Conservation (phyloP, 2,797 vertebrate genomes). For the Sebastiscus albofasciatus region DNA sequence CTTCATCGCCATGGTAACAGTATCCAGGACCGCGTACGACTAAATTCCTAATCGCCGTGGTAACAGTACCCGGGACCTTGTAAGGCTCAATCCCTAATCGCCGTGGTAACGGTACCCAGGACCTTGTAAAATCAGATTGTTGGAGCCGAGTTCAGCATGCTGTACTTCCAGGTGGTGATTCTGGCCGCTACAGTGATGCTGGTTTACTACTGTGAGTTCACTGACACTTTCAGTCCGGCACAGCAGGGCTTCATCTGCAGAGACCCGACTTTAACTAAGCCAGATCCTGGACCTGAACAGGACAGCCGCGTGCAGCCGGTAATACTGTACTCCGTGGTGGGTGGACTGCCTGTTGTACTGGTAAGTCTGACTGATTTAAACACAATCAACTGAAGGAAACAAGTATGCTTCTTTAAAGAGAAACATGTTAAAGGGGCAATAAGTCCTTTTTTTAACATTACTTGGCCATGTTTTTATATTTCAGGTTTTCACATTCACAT, state of each 20-base stretch:
- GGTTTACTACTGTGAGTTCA: slow-evolving; percentile 94
- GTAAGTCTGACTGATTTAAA: slow-evolving; percentile 77
- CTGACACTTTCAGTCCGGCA: slow-evolving; percentile 91
- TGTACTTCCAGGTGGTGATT: slow-evolving; percentile 91
- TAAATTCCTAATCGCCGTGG: not conserved
- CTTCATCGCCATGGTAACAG: not conserved
- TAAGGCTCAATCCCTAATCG: no score
- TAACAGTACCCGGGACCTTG: not conserved
- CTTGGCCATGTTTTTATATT: not conserved
- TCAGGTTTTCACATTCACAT: not conserved
- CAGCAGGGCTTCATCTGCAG: slow-evolving; percentile 93
- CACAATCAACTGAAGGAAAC: not conserved
- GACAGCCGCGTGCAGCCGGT: slow-evolving; percentile 88
- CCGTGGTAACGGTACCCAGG: not conserved
- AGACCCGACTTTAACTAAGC: slow-evolving; percentile 88
- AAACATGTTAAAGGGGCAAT: not conserved
- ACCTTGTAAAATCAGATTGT: not conserved
- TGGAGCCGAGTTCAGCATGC: slow-evolving; percentile 65
- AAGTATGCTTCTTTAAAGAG: not conserved
- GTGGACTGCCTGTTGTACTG: slow-evolving; percentile 89
- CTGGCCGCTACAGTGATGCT: slow-evolving; percentile 91
- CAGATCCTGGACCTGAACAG: slow-evolving; percentile 91
- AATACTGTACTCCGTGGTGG: slow-evolving; percentile 89
- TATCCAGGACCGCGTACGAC: not conserved
- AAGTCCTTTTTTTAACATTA: not conserved